These are phyloP conservation scores for Pissodes strobi DNA, from an alignment of 1,140 invertebrate species.

Conservation along the genomic window DNA sequence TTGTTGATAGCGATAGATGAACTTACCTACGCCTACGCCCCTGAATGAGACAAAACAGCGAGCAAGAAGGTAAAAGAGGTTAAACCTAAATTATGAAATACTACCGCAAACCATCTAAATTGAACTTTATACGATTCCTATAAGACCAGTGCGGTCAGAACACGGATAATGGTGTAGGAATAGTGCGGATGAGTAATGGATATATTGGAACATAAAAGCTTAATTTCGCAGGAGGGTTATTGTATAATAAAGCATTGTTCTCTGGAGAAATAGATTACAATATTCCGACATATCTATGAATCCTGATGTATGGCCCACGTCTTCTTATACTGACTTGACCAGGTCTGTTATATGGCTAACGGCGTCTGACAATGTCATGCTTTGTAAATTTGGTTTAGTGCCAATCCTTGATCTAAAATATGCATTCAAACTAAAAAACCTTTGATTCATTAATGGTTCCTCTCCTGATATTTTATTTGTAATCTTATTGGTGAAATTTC, in stretches of 20 bases:
- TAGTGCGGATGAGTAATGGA: constrained; percentile 50
- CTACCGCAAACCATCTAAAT: constrained; percentile 28
- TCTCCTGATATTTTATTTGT: too few species aligned
- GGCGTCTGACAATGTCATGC: too few species aligned
- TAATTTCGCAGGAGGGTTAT: constrained; percentile 55
- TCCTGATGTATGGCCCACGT: constrained; percentile 16
- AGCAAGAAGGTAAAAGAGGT: constrained; percentile 18
- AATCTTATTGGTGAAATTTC: too few species aligned
- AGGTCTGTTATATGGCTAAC: background rate
- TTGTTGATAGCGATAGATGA: too few species aligned
- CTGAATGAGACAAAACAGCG: background rate
- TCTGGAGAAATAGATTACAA: constrained; percentile 52
- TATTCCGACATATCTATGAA: constrained; percentile 43
- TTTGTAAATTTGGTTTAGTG: too few species aligned
- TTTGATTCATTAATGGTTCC: too few species aligned
- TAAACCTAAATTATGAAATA: constrained; percentile 24
- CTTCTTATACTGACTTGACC: background rate
- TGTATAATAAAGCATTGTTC: constrained; percentile 57
- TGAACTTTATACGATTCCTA: constrained; percentile 30
- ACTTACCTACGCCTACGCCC: too few species aligned
- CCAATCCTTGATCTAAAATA: too few species aligned
- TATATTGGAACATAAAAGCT: constrained; percentile 54
- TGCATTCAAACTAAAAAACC: too few species aligned
- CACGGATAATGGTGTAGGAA: constrained; percentile 39
- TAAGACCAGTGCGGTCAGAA: constrained; percentile 25